These are phyloP conservation scores for Denticeps clupeoides DNA, from an alignment of 2,797 vertebrate genomes.

Conservation along the genomic window DNA sequence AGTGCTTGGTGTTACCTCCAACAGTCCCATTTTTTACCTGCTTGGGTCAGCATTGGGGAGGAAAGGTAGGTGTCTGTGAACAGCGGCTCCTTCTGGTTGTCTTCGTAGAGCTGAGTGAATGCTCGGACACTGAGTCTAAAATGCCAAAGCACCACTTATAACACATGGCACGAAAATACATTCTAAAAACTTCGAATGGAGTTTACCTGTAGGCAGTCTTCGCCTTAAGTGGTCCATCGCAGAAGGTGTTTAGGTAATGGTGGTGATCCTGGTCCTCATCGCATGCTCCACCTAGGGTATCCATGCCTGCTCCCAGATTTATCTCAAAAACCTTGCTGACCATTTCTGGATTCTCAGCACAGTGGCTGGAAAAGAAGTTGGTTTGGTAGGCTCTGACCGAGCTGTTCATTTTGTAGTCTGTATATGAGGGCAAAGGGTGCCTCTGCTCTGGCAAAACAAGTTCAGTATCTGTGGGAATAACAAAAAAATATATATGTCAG, in stretches of 20 bases:
- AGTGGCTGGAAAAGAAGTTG: conserved; percentile 78
- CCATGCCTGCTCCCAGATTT: conserved; percentile 80
- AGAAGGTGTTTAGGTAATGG: conserved; percentile 67
- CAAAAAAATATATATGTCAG: too few relatives aligned
- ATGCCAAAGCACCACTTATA: too few relatives aligned
- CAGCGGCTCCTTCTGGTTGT: conserved; percentile 70
- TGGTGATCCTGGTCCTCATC: conserved; percentile 49
- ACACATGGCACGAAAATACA: too few relatives aligned
- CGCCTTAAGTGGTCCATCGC: conserved; percentile 82
- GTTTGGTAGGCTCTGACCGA: conserved; percentile 82
- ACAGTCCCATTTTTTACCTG: conserved; percentile 60
- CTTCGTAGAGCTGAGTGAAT: conserved; percentile 80
- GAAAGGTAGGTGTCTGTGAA: conserved; percentile 87
- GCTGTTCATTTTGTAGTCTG: conserved; percentile 74
- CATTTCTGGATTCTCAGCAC: conserved; percentile 61
- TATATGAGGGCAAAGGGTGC: conserved; percentile 84
- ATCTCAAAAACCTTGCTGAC: conserved; percentile 71
- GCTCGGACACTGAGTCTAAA: conserved; percentile 77
- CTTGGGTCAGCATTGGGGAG: conserved; percentile 70
- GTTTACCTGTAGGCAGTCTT: conserved; percentile 80
- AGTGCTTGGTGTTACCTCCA: too few relatives aligned
- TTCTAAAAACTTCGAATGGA: background rate
- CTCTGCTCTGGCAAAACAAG: conserved; percentile 67
- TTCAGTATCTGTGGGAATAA: background rate
- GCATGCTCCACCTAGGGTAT: conserved; percentile 77